A percentile compares a stretch with the other conserved stretches of the same genome.
These are phyloP conservation scores for Neoitamus cyanurus DNA, from an alignment of 2,888 invertebrate species.

Conservation along the genomic window DNA sequence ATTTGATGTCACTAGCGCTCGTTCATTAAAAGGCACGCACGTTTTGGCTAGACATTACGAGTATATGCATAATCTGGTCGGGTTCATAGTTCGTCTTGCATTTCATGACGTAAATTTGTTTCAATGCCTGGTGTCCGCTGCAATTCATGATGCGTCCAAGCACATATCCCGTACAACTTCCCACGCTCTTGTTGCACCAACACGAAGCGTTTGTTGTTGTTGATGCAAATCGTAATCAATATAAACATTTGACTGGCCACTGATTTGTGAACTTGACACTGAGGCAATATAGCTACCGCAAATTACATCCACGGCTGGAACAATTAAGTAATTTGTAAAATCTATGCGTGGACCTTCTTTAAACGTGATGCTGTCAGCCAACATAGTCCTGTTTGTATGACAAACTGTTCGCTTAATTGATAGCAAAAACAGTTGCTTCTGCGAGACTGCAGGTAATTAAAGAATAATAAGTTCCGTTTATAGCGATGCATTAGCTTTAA, in stretches of 20 bases:
- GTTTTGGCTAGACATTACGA: background rate
- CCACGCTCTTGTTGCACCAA: background rate
- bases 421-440: background rate
- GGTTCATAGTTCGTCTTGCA: background rate
- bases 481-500: too few relatives aligned
- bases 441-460: background rate
- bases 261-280: conserved; percentile 4
- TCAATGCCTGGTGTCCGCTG: background rate
- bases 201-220: background rate
- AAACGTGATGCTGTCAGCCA: background rate
- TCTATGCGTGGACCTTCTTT: background rate
- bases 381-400: background rate
- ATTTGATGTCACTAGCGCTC: background rate
- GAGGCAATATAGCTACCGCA: background rate
- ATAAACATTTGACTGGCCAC: background rate
- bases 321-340: background rate
- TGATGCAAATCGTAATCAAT: background rate
- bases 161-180: background rate
- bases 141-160: background rate
- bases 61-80: background rate
- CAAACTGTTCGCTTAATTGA: background rate
- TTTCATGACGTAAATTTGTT: background rate
- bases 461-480: too few relatives aligned
- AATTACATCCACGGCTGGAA: background rate
- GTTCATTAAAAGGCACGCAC: background rate